Percentiles rank a stretch among this genome's conserved stretches.
Evolutionary conservation across 2,797 vertebrate species (phyloP).

Genomic region (Silurus aristotelis): DNA sequence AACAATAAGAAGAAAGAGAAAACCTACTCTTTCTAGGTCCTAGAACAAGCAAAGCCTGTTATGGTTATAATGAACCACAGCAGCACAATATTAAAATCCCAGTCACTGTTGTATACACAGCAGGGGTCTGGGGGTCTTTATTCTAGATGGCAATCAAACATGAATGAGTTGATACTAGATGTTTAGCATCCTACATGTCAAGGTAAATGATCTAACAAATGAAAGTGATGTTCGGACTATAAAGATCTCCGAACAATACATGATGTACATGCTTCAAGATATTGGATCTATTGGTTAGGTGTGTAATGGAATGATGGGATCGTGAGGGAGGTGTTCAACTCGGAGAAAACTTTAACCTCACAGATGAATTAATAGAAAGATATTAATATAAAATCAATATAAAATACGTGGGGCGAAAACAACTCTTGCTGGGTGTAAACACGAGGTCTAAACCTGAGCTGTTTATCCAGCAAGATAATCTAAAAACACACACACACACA

Average conservation of each 20-base stretch:
- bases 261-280: background rate
- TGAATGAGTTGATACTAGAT: background rate
- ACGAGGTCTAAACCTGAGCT: too few species aligned
- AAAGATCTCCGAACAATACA: background rate
- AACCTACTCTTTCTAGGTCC: slow-evolving; percentile 15
- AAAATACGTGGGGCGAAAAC: too few species aligned
- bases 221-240: background rate
- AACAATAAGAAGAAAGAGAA: slow-evolving; percentile 31
- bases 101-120: background rate
- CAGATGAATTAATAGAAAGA: too few species aligned
- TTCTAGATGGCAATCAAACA: background rate
- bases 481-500: background rate
- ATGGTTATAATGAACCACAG: background rate
- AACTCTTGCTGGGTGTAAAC: too few species aligned
- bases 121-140: background rate
- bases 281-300: too few species aligned
- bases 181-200: background rate
- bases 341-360: too few species aligned
- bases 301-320: too few species aligned
- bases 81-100: background rate
- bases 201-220: background rate
- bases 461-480: background rate
- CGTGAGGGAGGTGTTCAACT: too few species aligned
- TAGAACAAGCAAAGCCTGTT: background rate
- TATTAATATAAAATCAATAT: too few species aligned